Conservation (phyloP, 2,888 invertebrate species). For the Trichogramma evanescens region DNA sequence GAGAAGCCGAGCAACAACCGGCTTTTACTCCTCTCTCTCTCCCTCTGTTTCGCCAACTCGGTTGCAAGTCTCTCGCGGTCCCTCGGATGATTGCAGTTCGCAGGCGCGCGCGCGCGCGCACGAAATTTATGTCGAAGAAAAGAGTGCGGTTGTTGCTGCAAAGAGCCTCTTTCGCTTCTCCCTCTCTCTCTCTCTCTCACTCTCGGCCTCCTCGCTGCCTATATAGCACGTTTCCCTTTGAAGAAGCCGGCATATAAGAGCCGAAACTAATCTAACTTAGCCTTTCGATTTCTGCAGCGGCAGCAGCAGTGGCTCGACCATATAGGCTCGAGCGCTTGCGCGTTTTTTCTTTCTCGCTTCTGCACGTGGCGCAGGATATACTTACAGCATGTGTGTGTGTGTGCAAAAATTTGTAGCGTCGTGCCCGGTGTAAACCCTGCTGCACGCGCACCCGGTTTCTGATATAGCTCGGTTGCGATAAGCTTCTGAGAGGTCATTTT, state of each 20-base stretch:
- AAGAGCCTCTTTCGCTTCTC: not conserved
- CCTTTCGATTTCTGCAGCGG: constrained; percentile 23
- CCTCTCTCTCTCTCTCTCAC: constrained; percentile 5
- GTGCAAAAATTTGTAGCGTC: no score
- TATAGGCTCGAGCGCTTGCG: not conserved
- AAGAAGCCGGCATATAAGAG: constrained; percentile 23
- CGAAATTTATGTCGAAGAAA: constrained; percentile 25
- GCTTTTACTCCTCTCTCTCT: not conserved
- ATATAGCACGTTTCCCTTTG: constrained; percentile 17
- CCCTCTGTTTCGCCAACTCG: not conserved
- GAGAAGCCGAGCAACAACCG: no score
- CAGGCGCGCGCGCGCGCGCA: constrained; percentile 4
- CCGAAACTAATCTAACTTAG: constrained; percentile 26
- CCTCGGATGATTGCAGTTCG: constrained; percentile 5
- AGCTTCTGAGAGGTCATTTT: constrained; percentile 18
- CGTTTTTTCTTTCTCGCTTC: not conserved
- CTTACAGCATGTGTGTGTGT: no score
- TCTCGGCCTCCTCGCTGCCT: not conserved
- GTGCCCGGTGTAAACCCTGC: not conserved
- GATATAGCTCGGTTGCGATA: constrained; percentile 13
- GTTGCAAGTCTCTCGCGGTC: constrained; percentile 8
- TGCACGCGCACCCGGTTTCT: not conserved
- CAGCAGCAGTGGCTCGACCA: constrained; percentile 4
- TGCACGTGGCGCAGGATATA: not conserved
- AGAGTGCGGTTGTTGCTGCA: constrained; percentile 5